Evolutionary conservation across 1,140 invertebrate species (phyloP).

Genomic region (Nasonia giraulti): DNA sequence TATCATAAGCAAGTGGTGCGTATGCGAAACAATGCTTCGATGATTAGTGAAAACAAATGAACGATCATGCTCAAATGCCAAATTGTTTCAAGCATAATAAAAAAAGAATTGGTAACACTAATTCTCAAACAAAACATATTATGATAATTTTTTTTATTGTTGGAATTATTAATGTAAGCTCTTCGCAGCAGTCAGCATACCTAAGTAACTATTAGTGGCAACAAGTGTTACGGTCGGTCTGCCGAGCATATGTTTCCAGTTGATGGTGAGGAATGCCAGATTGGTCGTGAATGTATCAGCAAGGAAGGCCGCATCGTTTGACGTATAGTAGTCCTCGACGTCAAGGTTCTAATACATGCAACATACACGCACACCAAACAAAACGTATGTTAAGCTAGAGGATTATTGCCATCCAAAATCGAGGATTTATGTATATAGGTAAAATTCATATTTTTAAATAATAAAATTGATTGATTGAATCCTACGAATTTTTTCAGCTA

Average conservation of each 20-base stretch:
- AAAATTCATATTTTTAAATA: not conserved
- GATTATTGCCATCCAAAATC: not conserved
- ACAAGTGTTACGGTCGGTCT: constrained; percentile 90
- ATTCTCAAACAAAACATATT: not conserved
- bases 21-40: not conserved
- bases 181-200: constrained; percentile 73
- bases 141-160: not conserved
- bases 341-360: constrained; percentile 88
- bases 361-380: constrained; percentile 69
- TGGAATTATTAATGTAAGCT: constrained; percentile 21
- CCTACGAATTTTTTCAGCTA: not conserved
- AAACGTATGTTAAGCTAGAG: constrained; percentile 51
- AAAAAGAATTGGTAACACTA: constrained; percentile 12
- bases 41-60: constrained; percentile 30
- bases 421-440: not conserved
- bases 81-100: constrained; percentile 40
- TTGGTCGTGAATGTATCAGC: constrained; percentile 91
- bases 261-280: constrained; percentile 93
- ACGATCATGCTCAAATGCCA: constrained; percentile 41
- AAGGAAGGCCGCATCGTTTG: constrained; percentile 90
- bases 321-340: constrained; percentile 94
- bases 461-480: not conserved
- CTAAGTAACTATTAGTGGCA: constrained; percentile 86
- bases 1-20: not conserved
- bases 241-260: constrained; percentile 93